phyloP scores from a whole-genome alignment of 2,888 invertebrate genomes.

The Eudasyphora cyanicolor region DNA sequence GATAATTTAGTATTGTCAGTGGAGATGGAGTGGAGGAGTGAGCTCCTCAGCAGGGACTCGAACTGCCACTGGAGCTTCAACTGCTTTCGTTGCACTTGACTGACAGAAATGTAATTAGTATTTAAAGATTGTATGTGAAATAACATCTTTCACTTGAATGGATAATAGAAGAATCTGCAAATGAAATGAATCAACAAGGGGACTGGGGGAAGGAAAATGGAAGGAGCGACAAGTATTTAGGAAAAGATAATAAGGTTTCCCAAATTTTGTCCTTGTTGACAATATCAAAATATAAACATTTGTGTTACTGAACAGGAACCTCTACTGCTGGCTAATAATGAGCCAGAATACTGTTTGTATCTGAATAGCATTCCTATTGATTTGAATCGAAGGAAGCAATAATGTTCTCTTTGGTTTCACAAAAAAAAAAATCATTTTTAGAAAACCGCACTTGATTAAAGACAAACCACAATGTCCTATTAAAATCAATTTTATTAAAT shows the following conservation, averaged over 20 bases:
- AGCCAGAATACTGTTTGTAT: no score
- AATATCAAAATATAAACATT: no score
- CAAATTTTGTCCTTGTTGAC: no score
- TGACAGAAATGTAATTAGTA: slow-evolving; percentile 35
- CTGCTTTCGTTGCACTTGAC: slow-evolving; percentile 30
- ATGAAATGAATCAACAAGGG: slow-evolving; percentile 25
- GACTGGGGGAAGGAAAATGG: not conserved
- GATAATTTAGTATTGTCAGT: slow-evolving; percentile 51
- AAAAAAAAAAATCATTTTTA: no score
- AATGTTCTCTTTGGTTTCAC: no score
- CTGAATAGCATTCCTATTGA: no score
- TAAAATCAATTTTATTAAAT: no score
- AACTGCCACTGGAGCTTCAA: not conserved
- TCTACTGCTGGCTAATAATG: no score
- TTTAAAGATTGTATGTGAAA: slow-evolving; percentile 25
- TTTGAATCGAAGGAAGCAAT: no score
- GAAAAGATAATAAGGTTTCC: not conserved
- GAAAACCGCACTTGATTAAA: no score
- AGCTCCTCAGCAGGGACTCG: not conserved
- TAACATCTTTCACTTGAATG: slow-evolving; percentile 25
- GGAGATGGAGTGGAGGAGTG: not conserved
- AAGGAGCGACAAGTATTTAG: not conserved
- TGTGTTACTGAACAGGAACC: no score
- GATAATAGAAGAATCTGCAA: slow-evolving; percentile 26
- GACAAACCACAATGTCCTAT: no score